These are phyloP conservation scores for Lasioglossum zephyrum DNA, from an alignment of 2,888 invertebrate genomes.

Conservation along the genomic window DNA sequence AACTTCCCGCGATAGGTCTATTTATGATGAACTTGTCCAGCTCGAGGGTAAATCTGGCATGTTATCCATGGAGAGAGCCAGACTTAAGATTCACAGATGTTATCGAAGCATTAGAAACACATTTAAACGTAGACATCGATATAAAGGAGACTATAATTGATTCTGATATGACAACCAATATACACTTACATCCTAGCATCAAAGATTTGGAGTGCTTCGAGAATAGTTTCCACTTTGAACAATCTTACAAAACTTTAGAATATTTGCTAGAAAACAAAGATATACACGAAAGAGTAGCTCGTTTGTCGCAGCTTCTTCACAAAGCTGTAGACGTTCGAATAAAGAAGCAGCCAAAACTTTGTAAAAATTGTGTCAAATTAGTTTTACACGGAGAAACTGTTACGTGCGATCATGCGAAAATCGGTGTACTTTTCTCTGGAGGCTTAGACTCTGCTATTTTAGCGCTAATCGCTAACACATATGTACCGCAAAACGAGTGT, in stretches of 20 bases:
- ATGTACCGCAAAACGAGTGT: conserved; percentile 87
- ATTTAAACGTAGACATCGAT: conserved; percentile 78
- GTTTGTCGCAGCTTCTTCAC: conserved; percentile 86
- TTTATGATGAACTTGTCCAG: conserved; percentile 85
- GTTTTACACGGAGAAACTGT: conserved; percentile 57
- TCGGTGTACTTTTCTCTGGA: conserved; percentile 96
- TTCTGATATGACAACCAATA: conserved; percentile 16
- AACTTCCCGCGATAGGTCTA: conserved; percentile 88
- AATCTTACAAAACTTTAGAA: conserved; percentile 83
- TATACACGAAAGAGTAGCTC: conserved; percentile 84
- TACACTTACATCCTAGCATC: conserved; percentile 79
- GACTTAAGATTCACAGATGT: conserved; percentile 80
- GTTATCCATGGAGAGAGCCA: conserved; percentile 84
- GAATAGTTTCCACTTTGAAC: conserved; percentile 72
- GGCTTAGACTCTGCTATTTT: conserved; percentile 98
- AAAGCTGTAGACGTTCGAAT: conserved; percentile 87
- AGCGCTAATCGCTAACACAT: conserved; percentile 91
- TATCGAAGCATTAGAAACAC: conserved; percentile 79
- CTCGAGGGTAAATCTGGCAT: conserved; percentile 78
- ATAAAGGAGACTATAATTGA: conserved; percentile 73
- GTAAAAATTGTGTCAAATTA: conserved; percentile 86
- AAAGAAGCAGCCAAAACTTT: conserved; percentile 87
- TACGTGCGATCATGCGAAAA: conserved; percentile 85
- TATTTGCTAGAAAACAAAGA: conserved; percentile 82
- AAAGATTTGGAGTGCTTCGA: conserved; percentile 71